Evolutionary conservation across 2,113 vertebrate genomes (phyloP).

Genomic region (Neogale vison): DNA sequence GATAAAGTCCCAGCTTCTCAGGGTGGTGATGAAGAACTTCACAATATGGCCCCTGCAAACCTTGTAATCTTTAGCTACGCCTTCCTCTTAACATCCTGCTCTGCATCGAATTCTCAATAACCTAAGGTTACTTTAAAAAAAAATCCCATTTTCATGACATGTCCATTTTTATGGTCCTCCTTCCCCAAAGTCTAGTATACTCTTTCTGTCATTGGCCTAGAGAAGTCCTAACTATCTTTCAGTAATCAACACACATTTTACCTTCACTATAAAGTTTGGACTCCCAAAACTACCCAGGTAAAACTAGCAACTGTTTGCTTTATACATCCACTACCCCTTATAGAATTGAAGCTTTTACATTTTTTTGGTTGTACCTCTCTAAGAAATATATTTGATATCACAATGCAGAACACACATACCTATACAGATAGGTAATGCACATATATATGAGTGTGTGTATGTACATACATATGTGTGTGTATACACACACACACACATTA

Average conservation of each 20-base stretch:
- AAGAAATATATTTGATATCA: not conserved
- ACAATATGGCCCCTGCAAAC: not conserved
- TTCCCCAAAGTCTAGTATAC: not conserved
- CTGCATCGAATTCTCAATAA: not conserved
- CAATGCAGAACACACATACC: not conserved
- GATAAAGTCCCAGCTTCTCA: not conserved
- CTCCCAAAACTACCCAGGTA: not conserved
- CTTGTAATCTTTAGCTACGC: not conserved
- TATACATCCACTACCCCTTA: not conserved
- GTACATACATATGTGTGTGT: not conserved
- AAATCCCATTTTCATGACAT: not conserved
- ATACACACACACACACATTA: not conserved
- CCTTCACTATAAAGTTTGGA: not conserved
- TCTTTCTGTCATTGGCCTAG: not conserved
- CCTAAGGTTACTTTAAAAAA: not conserved
- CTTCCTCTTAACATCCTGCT: not conserved
- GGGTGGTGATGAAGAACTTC: not conserved
- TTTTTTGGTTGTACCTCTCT: not conserved
- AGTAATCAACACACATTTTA: not conserved
- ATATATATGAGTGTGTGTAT: not conserved
- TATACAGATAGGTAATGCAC: not conserved
- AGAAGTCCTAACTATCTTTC: not conserved
- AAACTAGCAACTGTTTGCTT: not conserved
- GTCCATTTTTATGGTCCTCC: not conserved
- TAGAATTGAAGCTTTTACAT: not conserved